A percentile compares a stretch with the other conserved stretches of the same genome.
Evolutionary conservation across 1,140 invertebrate genomes (phyloP).

Genomic region (Phymorhynchus buccinoides): DNA sequence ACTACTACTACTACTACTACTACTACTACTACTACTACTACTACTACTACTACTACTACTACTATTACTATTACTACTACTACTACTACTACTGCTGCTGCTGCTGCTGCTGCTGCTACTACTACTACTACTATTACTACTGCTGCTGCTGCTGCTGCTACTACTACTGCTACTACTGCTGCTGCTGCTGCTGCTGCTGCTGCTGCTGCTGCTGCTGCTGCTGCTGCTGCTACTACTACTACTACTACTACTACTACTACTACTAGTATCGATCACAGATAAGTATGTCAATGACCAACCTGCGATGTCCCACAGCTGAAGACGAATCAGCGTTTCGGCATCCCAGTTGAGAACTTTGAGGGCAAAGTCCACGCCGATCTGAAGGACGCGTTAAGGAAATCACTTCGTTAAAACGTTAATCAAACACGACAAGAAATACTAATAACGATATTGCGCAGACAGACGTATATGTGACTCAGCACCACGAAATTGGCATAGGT

Average conservation of each 20-base stretch:
- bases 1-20: conserved; percentile 40
- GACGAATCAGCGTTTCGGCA: conserved; percentile 91
- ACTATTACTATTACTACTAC: conserved; percentile 31
- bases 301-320: conserved; percentile 99
- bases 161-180: background rate
- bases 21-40: conserved; percentile 38
- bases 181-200: too few species aligned
- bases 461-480: too few species aligned
- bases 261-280: background rate
- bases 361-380: conserved; percentile 98
- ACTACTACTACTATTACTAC: conserved; percentile 30
- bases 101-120: conserved; percentile 39
- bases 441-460: too few species aligned
- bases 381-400: background rate
- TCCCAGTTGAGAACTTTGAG: conserved; percentile 98
- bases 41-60: conserved; percentile 37
- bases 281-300: conserved; percentile 76
- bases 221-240: too few species aligned
- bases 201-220: too few species aligned
- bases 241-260: conserved; percentile 30
- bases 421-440: too few species aligned
- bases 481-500: too few species aligned
- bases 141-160: background rate
- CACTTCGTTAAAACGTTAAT: too few species aligned
- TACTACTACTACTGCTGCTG: conserved; percentile 34